Conservation (phyloP, 1,140 invertebrate genomes). For the Calliopsis andreniformis region DNA sequence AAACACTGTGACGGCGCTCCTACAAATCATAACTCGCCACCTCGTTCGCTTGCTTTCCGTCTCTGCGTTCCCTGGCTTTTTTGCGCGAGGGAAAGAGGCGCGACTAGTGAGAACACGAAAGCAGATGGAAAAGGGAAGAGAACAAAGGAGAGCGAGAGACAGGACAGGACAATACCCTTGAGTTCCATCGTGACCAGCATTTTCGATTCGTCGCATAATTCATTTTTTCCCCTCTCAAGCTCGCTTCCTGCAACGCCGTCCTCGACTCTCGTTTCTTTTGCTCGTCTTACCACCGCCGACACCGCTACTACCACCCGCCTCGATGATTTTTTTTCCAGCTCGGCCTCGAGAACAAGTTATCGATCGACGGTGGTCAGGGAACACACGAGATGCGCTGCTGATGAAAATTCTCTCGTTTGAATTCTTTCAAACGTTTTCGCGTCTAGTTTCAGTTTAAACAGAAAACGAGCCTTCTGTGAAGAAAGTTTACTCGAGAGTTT, state of each 20-base stretch:
- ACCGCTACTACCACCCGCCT: constrained; percentile 16
- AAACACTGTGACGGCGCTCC: constrained; percentile 52
- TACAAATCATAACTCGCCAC: constrained; percentile 64
- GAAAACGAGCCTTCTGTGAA: not conserved
- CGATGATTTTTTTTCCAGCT: constrained; percentile 6
- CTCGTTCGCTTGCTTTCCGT: constrained; percentile 6
- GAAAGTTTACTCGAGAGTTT: not conserved
- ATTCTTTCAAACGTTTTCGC: no score
- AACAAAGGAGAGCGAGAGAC: constrained; percentile 16
- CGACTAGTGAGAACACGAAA: not conserved
- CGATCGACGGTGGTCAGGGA: constrained; percentile 44
- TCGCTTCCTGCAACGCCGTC: constrained; percentile 16
- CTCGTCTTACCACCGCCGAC: not conserved
- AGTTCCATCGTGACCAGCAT: constrained; percentile 69
- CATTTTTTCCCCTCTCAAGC: constrained; percentile 55
- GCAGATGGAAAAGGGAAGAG: not conserved
- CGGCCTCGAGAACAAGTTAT: constrained; percentile 51
- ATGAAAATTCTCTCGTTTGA: constrained; percentile 20
- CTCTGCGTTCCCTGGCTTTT: constrained; percentile 18
- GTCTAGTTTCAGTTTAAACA: not conserved
- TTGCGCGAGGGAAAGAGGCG: not conserved
- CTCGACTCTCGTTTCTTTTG: not conserved
- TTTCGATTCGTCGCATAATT: constrained; percentile 72
- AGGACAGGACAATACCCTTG: constrained; percentile 66
- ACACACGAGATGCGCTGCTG: constrained; percentile 16